Conservation (phyloP, 2,113 vertebrate genomes). For the Rhineura floridana region DNA sequence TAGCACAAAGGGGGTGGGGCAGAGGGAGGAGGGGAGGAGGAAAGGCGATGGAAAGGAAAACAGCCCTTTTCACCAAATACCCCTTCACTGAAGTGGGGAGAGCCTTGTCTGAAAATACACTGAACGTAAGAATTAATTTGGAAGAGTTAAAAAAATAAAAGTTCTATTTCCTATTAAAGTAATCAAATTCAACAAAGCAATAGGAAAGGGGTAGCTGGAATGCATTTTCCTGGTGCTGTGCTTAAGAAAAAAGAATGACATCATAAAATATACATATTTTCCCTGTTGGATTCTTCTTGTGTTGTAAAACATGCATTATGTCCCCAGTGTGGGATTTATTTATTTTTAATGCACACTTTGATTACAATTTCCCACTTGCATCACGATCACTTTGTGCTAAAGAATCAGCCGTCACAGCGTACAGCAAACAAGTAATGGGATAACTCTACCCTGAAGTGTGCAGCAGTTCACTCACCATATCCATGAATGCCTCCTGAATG, state of each 20-base stretch:
- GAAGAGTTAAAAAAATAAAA: background rate
- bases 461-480: conserved; percentile 92
- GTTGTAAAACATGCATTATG: conserved; percentile 42
- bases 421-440: conserved; percentile 62
- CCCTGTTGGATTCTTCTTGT: conserved; percentile 23
- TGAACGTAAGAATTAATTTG: background rate
- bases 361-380: conserved; percentile 40
- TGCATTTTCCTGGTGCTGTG: background rate
- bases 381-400: conserved; percentile 38
- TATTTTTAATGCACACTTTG: conserved; percentile 34
- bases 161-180: background rate
- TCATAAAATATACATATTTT: background rate
- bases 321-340: conserved; percentile 48
- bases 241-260: conserved; percentile 8
- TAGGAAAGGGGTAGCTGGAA: background rate
- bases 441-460: conserved; percentile 58
- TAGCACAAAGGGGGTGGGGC: conserved; percentile 3
- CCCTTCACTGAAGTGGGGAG: background rate
- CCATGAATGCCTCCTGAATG: conserved; percentile 98
- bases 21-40: background rate
- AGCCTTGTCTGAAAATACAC: background rate
- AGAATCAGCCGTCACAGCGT: conserved; percentile 60
- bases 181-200: background rate
- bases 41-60: background rate
- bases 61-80: background rate